Evolutionary conservation across 2,888 invertebrate genomes (phyloP).

Genomic region (Catonia carolina): DNA sequence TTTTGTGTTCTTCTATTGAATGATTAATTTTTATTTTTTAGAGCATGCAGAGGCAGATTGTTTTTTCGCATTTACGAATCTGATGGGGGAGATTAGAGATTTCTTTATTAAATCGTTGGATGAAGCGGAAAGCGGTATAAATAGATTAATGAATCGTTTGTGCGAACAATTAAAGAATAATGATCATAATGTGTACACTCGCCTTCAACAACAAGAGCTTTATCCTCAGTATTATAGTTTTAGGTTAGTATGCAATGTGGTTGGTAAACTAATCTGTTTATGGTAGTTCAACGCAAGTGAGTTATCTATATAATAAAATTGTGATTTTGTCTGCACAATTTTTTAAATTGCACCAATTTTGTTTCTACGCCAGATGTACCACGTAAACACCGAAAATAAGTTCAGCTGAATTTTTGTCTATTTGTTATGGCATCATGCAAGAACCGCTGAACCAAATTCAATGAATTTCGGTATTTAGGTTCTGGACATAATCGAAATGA

Average conservation of each 20-base stretch:
- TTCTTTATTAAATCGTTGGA: conserved; percentile 95
- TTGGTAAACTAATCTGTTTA: background rate
- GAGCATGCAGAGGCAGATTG: conserved; percentile 94
- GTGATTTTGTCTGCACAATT: no score
- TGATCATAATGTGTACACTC: conserved; percentile 70
- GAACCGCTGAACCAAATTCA: no score
- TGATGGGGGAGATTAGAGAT: conserved; percentile 97
- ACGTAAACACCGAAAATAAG: no score
- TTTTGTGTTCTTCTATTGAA: no score
- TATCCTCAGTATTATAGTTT: conserved; percentile 96
- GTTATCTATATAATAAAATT: no score
- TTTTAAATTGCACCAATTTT: no score
- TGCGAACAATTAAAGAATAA: conserved; percentile 66
- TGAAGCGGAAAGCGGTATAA: conserved; percentile 82
- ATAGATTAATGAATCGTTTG: conserved; percentile 80
- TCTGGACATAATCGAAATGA: no score
- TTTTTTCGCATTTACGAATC: conserved; percentile 96
- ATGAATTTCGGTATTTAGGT: no score
- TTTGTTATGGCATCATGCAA: no score
- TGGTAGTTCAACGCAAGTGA: background rate
- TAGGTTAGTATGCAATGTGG: conserved; percentile 49
- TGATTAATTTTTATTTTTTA: conserved; percentile 44
- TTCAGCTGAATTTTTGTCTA: no score
- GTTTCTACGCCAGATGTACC: no score
- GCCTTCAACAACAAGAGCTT: conserved; percentile 74